Evolutionary conservation across 2,888 invertebrate species (phyloP), one percentile per base, ranked within the genome.

Genomic region (Venustoraphidia nigricollis): DNA sequence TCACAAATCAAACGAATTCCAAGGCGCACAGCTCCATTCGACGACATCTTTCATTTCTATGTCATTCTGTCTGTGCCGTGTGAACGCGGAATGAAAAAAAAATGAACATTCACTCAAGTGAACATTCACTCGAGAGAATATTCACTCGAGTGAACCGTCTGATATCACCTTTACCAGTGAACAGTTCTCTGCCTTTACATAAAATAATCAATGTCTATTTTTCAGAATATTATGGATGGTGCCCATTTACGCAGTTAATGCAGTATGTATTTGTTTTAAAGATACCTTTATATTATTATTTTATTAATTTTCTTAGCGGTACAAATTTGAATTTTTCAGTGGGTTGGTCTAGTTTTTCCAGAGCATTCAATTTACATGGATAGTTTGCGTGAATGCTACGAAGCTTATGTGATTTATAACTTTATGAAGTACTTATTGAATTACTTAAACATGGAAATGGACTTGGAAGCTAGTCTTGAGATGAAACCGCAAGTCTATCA

Each of bases 321-420:
- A 38, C 17, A 10, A 40, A 14, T 27, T 36, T 27, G 17, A 36
- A 13, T 43, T 34, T 49, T 38, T 37, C 63, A 83, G 82, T 92
- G 90, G 90, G 73, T 92, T 57, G 94, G 94, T 3, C 69, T 96
- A 52, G 73, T 85, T 46, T 92, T 88, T 64, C 91, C 92, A 1
- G 76, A 82, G 55, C 81, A 84, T 58, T 88, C 92, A 39, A 91
- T 96, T 55, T 95, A 94, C 64, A 79, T 94, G 60, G 94, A 96
- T 66, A 90, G 91, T 56, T 66, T 90, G 46, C 75, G 95, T 63
- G 95, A 96, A 71, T 95, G 94, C 64, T 96, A 95, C 63, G 96
- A 96, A 70, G 95, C 94, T 1, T 96, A 94, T 71, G 95, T 95
- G 3, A 95, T 96, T 59, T 95, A 96, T 66, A 95, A 94, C 71